Percentiles rank a stretch among this genome's conserved stretches.
Evolutionary conservation across 2,888 invertebrate species (phyloP).

Genomic region (Caenorhabditis plicata): DNA sequence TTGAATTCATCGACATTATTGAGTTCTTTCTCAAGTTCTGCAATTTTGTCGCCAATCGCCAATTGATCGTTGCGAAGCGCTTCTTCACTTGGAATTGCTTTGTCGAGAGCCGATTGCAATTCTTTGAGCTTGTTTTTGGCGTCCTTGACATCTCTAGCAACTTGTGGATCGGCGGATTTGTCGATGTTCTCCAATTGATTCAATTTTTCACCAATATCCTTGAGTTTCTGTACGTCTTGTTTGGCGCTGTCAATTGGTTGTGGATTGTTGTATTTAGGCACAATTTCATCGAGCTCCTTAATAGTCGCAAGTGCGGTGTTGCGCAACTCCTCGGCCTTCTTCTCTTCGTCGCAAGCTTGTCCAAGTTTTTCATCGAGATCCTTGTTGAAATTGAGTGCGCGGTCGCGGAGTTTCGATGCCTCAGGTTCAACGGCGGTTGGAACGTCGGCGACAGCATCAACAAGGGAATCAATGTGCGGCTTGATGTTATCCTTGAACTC

Average conservation of each 20-base stretch:
- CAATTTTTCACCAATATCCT: conserved; percentile 4
- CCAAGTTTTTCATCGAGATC: conserved; percentile 21
- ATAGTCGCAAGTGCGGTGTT: conserved; percentile 11
- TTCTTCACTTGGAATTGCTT: conserved; percentile 8
- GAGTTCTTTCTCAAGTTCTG: background rate
- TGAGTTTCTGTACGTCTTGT: conserved; percentile 5
- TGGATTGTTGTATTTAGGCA: conserved; percentile 5
- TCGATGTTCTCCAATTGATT: background rate
- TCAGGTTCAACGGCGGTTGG: conserved; percentile 12
- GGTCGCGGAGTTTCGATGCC: conserved; percentile 11
- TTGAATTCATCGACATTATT: background rate
- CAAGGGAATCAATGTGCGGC: conserved; percentile 18
- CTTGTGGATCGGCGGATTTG: conserved; percentile 8
- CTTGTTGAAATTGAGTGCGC: conserved; percentile 15
- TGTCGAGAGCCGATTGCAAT: conserved; percentile 3
- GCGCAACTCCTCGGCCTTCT: conserved; percentile 23
- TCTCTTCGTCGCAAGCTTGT: conserved; percentile 9
- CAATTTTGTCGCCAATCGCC: background rate
- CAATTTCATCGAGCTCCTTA: conserved; percentile 9
- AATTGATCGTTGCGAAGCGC: conserved; percentile 4
- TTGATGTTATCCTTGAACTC: conserved; percentile 21
- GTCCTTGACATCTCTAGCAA: conserved; percentile 14
- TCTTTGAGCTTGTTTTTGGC: conserved; percentile 15
- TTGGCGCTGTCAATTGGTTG: conserved; percentile 13
- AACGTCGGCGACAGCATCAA: conserved; percentile 13